Evolutionary conservation across 2,888 invertebrate genomes (phyloP).

Genomic region (Eupithecia subfuscata): DNA sequence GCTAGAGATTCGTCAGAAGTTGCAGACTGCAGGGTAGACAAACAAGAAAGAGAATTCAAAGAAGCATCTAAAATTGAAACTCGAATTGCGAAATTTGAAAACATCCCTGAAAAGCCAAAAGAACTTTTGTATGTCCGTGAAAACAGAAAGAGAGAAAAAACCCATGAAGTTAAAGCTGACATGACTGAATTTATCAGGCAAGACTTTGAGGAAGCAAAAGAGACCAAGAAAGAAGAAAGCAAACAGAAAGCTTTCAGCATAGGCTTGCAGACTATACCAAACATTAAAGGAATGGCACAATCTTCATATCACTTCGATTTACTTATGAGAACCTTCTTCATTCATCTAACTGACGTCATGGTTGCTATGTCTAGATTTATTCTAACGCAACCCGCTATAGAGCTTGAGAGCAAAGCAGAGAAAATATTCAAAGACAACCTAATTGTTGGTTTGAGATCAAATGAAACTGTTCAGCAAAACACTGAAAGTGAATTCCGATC

Average conservation of each 20-base stretch:
- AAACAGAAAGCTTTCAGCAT: slow-evolving; percentile 66
- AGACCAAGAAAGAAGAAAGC: slow-evolving; percentile 44
- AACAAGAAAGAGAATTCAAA: not conserved
- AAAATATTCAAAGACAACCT: slow-evolving; percentile 44
- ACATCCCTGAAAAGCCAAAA: slow-evolving; percentile 21
- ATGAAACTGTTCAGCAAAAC: slow-evolving; percentile 35
- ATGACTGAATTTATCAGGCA: slow-evolving; percentile 31
- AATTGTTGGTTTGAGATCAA: slow-evolving; percentile 39
- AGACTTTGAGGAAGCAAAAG: slow-evolving; percentile 23
- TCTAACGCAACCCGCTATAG: slow-evolving; percentile 58
- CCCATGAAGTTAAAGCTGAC: slow-evolving; percentile 34
- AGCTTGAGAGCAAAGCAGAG: slow-evolving; percentile 41
- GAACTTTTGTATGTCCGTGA: slow-evolving; percentile 25
- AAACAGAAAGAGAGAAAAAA: slow-evolving; percentile 31
- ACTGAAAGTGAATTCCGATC: slow-evolving; percentile 30
- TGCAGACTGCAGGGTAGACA: not conserved
- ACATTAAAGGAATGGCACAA: slow-evolving; percentile 64
- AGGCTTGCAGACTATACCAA: slow-evolving; percentile 73
- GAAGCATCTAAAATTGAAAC: slow-evolving; percentile 17
- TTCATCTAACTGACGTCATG: slow-evolving; percentile 79
- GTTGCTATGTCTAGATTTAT: slow-evolving; percentile 74
- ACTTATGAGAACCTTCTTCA: slow-evolving; percentile 74
- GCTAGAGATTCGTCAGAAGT: not conserved
- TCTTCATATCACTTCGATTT: slow-evolving; percentile 68
- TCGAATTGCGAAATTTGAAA: slow-evolving; percentile 19